Evolutionary conservation across 2,797 vertebrate species (phyloP), one percentile per base, ranked within the genome.

Genomic region (Chlorospingus semifuscus): DNA sequence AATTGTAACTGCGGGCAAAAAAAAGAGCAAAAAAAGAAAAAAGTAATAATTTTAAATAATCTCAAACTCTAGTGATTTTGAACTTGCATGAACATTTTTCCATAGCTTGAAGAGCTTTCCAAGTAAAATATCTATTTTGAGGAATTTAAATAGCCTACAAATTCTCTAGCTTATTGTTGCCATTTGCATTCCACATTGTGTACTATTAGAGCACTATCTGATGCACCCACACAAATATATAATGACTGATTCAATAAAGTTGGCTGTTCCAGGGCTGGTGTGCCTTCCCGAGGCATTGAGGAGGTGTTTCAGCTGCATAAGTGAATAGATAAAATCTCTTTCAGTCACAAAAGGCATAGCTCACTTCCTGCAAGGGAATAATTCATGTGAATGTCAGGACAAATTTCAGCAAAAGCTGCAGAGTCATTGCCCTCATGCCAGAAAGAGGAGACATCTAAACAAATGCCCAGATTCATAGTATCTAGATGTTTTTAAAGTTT

Each of bases 21-120:
- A 22, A 42, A 10, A 0, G 1, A 3, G 3, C 2, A 2, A 15
- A 19, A 2, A 26, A 34, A 49, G n/a, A 16, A 8, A 21, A 5
- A 11, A 41, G 2, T 14, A 63, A 30, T 15, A 21, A 47, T 56
- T 55, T 41, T 0, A 26, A 34, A 76, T 52, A 53, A 50, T 42
- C 6, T 22, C 9, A 32, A 24, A 70, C 13, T 55, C 18, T 47
- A 86, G 60, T 27, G 12, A 37, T 83, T 90, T 75, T 71, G 39
- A 65, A 69, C 12, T 47, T 29, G 2, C 4, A 63, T 56, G 18
- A 52, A 23, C 71, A 60, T 88, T 64, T 29, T 49, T 71, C 24
- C 13, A n/a, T 68, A 83, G 49, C 30, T 44, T 55, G 26, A 53
- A 23, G 21, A 49, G 5, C 7, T 60, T 81, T 90, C 36, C 15